phyloP scores from a whole-genome alignment of 2,797 vertebrate species.

The Sebastes miniatus region DNA sequence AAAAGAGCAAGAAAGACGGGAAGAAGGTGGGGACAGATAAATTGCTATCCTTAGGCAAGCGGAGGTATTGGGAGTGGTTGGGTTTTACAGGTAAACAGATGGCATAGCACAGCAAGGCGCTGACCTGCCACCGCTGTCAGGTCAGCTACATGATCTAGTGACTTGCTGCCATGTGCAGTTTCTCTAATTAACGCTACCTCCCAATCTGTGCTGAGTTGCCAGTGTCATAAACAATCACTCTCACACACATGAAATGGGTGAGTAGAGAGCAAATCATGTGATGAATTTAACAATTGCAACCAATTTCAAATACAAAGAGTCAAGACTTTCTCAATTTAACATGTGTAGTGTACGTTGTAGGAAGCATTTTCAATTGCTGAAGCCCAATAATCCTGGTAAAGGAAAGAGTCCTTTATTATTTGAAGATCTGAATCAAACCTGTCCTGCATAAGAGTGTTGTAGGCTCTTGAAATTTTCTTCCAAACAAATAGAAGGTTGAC shows the following conservation, averaged over 20 bases:
- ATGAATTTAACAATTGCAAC: background rate
- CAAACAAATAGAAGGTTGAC: background rate
- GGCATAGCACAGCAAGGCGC: conserved; percentile 52
- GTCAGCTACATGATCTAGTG: conserved; percentile 50
- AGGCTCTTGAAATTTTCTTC: background rate
- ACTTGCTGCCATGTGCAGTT: conserved; percentile 42
- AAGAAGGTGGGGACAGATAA: conserved; percentile 15
- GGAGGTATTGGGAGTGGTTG: conserved; percentile 27
- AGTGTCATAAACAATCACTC: background rate
- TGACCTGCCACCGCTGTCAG: conserved; percentile 57
- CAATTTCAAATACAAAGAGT: background rate
- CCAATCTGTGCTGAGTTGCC: conserved; percentile 40
- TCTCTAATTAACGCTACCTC: conserved; percentile 50
- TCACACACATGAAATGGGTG: background rate
- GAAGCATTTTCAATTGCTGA: background rate
- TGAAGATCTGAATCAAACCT: background rate
- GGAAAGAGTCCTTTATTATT: background rate
- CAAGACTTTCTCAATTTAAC: background rate
- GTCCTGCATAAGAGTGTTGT: background rate
- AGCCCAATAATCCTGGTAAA: background rate
- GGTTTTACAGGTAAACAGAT: conserved; percentile 77
- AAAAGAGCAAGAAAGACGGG: conserved; percentile 12
- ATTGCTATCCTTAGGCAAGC: conserved; percentile 21
- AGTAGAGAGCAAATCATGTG: background rate
- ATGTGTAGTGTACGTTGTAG: background rate